Base-by-base conservation (phyloP, 2,888 invertebrate species). In the Rhagium mordax region DNA sequence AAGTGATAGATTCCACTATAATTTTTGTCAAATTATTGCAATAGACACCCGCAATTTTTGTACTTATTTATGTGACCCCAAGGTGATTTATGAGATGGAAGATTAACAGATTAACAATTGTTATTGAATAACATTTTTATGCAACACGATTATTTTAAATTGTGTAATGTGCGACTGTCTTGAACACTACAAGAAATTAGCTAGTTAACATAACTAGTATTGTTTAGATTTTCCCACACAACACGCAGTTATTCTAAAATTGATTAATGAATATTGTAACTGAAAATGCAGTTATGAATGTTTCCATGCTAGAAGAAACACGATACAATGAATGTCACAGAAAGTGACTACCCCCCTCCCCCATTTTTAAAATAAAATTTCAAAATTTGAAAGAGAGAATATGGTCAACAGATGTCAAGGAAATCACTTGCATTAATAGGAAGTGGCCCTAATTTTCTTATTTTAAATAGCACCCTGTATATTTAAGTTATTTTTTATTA, bases 1-100 rank as follows among this genome's bases (percentile, higher is more conserved):
- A 70, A 74, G 74, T 74, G 68, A 68, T 64, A 71, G 48, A 64
- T 70, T 70, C 68, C 68, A 64, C 62, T 71, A 68, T 29, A 49
- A 67, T 71, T 74, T 74, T 74, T 74, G 71, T 68, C 71, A 74
- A 74, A 74, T 68, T 62, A 70, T 70, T 74, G 66, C 74, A 27
- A 74, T 74, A 64, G 55, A 70, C 64, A 59, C 70, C 70, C 41
- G 62, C 68, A 41, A 71, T 47, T 47, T 53, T 68, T 73, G 68
- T 64, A 67, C 59, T 51, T 49, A 55, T 29, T 8, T n/a, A n/a
- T 48, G 13, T 62, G 49, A 62, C 49, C 47, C 27, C 20, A 47
- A 47, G 24, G 29, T 59, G 57, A 29, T 18, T 16, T 62, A 62
- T 62, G 41, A 48, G 49, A 62, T 49, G 47, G 8, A 3, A 62